A percentile compares a stretch with the other conserved stretches of the same genome.
phyloP scores from a whole-genome alignment of 2,797 vertebrate species.

The Anguilla marmorata region DNA sequence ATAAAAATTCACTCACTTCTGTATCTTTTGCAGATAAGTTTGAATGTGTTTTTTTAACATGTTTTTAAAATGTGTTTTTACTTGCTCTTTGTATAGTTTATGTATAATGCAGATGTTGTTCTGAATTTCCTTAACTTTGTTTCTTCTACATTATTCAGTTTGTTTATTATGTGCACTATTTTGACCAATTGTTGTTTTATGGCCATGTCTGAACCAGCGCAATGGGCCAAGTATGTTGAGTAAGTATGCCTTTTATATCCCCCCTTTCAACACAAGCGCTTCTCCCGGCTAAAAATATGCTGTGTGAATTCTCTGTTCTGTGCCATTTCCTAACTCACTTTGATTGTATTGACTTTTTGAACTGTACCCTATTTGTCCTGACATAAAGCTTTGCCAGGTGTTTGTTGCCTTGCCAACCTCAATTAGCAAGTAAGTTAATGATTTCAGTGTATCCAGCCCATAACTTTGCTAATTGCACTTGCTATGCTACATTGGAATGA shows the following conservation, averaged over 20 bases:
- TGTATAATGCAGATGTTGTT: not conserved
- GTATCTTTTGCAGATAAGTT: not conserved
- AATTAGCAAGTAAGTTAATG: slow-evolving; percentile 60
- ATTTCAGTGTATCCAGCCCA: slow-evolving; percentile 46
- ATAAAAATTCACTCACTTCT: too few species aligned
- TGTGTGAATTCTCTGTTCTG: slow-evolving; percentile 44
- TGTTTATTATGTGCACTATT: slow-evolving; percentile 99
- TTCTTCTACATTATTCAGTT: slow-evolving; percentile 82
- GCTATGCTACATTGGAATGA: slow-evolving; percentile 54
- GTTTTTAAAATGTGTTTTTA: not conserved
- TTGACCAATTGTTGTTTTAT: slow-evolving; percentile 99
- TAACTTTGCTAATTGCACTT: slow-evolving; percentile 46
- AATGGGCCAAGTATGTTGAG: slow-evolving; percentile 97
- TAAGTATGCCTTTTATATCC: slow-evolving; percentile 73
- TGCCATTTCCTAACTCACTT: slow-evolving; percentile 48
- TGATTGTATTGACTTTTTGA: slow-evolving; percentile 48
- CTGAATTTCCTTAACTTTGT: slow-evolving; percentile 75
- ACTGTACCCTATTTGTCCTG: slow-evolving; percentile 52
- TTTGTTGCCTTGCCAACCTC: slow-evolving; percentile 62
- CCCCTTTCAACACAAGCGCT: slow-evolving; percentile 29
- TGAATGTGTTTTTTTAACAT: not conserved
- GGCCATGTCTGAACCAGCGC: slow-evolving; percentile 90
- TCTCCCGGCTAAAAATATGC: slow-evolving; percentile 35
- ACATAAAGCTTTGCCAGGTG: slow-evolving; percentile 61
- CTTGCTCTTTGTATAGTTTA: not conserved